Evolutionary conservation across 1,140 invertebrate species (phyloP).

Genomic region (Ruditapes philippinarum): DNA sequence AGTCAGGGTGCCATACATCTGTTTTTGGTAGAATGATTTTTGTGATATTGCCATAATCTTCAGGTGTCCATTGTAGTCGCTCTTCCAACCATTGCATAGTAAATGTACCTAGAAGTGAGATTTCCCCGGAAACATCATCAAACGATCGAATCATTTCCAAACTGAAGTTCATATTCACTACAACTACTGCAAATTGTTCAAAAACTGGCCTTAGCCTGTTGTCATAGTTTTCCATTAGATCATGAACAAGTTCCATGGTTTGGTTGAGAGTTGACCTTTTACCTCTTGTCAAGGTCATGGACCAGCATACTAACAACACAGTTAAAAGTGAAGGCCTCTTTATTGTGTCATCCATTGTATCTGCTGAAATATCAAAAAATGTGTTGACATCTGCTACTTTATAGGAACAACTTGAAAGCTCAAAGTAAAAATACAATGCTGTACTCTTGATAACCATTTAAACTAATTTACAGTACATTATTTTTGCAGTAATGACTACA

Average conservation of each 20-base stretch:
- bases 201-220: neutral
- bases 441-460: no score
- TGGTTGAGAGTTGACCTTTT: neutral
- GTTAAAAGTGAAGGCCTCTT: neutral
- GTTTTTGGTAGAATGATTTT: constrained; percentile 15
- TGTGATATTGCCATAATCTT: neutral
- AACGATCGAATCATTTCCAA: neutral
- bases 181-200: neutral
- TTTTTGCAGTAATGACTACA: no score
- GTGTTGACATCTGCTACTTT: no score
- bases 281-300: neutral
- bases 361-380: no score
- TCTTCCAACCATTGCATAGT: neutral
- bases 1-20: neutral
- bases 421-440: no score
- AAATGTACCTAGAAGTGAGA: neutral
- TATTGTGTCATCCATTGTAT: neutral
- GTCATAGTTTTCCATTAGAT: neutral
- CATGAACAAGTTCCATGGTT: neutral
- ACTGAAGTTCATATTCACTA: neutral
- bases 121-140: constrained; percentile 34
- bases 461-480: no score
- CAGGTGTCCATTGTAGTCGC: neutral
- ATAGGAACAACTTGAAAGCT: no score
- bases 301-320: neutral